Percentiles rank a stretch among this genome's conserved stretches.
Evolutionary conservation across 2,113 vertebrate species (phyloP).

Genomic region (Pao palembangensis): DNA sequence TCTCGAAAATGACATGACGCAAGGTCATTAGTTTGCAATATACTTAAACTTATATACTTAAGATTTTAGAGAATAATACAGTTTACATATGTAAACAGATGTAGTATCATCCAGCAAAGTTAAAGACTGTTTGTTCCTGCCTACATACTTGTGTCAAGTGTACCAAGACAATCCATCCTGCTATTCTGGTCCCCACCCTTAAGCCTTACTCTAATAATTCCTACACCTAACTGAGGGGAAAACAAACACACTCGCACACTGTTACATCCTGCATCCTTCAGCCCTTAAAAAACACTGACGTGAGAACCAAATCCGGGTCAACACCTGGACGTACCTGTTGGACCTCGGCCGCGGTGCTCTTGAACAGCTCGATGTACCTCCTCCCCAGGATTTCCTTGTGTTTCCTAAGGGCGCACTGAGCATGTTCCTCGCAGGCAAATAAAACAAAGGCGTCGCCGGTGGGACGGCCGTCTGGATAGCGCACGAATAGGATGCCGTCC

Average conservation of each 20-base stretch:
- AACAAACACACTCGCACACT: conserved; percentile 24
- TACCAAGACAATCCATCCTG: not conserved
- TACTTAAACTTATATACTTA: too few relatives aligned
- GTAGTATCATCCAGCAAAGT: too few relatives aligned
- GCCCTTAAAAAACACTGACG: not conserved
- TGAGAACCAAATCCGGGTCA: too few relatives aligned
- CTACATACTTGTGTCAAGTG: too few relatives aligned
- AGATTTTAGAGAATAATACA: too few relatives aligned
- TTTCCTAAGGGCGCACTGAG: conserved; percentile 90
- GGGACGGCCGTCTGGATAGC: conserved; percentile 91
- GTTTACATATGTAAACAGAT: too few relatives aligned
- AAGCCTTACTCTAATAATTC: conserved; percentile 19
- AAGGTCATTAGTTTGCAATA: too few relatives aligned
- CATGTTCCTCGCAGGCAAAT: conserved; percentile 92
- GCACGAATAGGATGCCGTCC: conserved; percentile 89
- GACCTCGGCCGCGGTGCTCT: conserved; percentile 94
- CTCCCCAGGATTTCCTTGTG: conserved; percentile 96
- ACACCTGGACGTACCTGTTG: conserved; percentile 81
- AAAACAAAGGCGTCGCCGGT: conserved; percentile 96
- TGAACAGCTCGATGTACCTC: conserved; percentile 95
- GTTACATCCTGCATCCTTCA: conserved; percentile 1
- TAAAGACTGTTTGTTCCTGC: too few relatives aligned
- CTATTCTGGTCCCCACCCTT: conserved; percentile 28
- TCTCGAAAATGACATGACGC: too few relatives aligned
- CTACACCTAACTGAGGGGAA: conserved; percentile 11